These are phyloP conservation scores for Grus americana DNA, from an alignment of 2,113 vertebrate species.

Conservation along the genomic window DNA sequence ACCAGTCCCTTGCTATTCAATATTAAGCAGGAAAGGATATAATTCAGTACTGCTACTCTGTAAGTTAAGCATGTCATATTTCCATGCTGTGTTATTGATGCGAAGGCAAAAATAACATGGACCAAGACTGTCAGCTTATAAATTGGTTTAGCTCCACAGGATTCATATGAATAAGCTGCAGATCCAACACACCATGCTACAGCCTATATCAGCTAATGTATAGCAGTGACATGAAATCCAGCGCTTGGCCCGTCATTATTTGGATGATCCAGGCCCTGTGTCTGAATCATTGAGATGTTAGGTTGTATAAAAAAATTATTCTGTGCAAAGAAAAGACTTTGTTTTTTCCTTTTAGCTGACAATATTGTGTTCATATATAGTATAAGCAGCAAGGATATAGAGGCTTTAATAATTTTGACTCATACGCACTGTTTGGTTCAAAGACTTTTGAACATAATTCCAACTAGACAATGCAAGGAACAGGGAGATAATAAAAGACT, in stretches of 20 bases:
- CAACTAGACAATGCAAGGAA: background rate
- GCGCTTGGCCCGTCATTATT: background rate
- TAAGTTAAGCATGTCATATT: background rate
- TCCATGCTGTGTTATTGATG: background rate
- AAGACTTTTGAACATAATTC: background rate
- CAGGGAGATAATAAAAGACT: background rate
- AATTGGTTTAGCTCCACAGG: background rate
- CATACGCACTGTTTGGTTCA: background rate
- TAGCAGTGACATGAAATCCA: background rate
- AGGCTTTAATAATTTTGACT: background rate
- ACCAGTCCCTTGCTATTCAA: background rate
- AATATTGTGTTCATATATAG: background rate
- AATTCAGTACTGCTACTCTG: background rate
- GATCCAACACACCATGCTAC: accelerated
- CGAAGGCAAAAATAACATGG: background rate
- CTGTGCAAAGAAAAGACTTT: background rate
- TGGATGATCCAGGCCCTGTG: background rate
- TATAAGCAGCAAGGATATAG: background rate
- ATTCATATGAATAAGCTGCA: background rate
- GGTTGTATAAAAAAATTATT: background rate
- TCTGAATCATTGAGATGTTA: background rate
- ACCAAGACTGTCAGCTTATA: background rate
- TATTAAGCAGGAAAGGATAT: background rate
- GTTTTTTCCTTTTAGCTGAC: background rate
- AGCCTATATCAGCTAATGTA: background rate